Conservation (phyloP, 2,888 invertebrate genomes). For the Brenthis hecate region DNA sequence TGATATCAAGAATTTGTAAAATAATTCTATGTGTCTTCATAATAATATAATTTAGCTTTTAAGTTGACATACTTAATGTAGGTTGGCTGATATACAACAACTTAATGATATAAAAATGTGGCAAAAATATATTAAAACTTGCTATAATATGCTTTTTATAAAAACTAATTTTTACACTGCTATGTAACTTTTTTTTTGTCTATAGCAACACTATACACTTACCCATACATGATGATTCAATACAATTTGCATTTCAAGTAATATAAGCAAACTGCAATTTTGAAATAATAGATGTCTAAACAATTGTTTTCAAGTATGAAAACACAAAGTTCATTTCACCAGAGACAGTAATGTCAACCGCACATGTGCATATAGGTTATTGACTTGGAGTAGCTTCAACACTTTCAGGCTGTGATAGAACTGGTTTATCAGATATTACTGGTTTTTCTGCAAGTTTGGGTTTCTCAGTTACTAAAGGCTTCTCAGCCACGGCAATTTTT, state of each 20-base stretch:
- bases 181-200: constrained; percentile 11
- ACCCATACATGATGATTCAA: constrained; percentile 24
- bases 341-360: constrained; percentile 53
- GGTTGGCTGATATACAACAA: constrained; percentile 14
- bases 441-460: constrained; percentile 51
- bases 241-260: constrained; percentile 32
- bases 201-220: constrained; percentile 32
- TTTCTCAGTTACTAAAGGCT: constrained; percentile 45
- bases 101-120: constrained; percentile 24
- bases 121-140: constrained; percentile 19
- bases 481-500: constrained; percentile 49
- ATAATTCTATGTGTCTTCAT: neutral
- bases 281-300: constrained; percentile 48
- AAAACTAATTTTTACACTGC: constrained; percentile 26
- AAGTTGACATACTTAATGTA: constrained; percentile 10
- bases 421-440: constrained; percentile 60
- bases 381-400: constrained; percentile 66
- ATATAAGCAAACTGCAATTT: constrained; percentile 33
- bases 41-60: neutral
- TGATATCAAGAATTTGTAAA: neutral
- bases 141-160: constrained; percentile 17
- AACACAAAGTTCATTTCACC: constrained; percentile 69
- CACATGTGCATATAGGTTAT: constrained; percentile 70
- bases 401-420: constrained; percentile 61
- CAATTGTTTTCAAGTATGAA: constrained; percentile 71